Conservation (phyloP, 2,888 invertebrate genomes). For the Thecophora atra region DNA sequence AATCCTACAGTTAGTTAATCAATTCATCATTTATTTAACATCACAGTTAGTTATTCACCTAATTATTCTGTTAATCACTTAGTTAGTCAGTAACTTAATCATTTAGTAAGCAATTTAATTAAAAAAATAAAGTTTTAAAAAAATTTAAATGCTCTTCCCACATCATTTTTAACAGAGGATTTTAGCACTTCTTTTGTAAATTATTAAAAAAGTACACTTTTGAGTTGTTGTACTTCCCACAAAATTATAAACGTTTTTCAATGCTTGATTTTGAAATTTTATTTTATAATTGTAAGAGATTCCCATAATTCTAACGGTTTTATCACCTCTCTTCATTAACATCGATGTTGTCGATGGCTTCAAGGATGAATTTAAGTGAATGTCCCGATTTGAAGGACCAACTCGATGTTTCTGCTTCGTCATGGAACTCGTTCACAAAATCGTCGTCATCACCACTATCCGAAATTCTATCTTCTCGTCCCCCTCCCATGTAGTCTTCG, state of each 20-base stretch:
- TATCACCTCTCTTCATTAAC: neutral
- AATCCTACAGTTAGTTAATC: too few species aligned
- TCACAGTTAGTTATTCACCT: too few species aligned
- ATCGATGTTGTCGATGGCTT: conserved; percentile 7
- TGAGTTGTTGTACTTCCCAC: too few species aligned
- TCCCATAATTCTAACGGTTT: neutral
- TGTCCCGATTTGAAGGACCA: conserved; percentile 5
- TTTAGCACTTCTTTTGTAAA: too few species aligned
- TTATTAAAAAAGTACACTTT: too few species aligned
- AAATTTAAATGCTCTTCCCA: too few species aligned
- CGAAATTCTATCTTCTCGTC: neutral
- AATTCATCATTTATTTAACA: too few species aligned
- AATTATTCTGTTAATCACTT: too few species aligned
- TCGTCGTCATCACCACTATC: conserved; percentile 11
- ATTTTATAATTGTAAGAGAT: neutral
- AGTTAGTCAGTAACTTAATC: too few species aligned
- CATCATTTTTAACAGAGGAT: too few species aligned
- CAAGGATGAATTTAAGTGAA: conserved; percentile 17
- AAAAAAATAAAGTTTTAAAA: too few species aligned
- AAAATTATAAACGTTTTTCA: neutral
- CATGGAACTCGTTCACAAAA: neutral
- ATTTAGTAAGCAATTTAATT: too few species aligned
- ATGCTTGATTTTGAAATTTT: neutral
- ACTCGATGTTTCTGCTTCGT: neutral
- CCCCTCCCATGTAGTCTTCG: conserved; percentile 19